Conservation (phyloP, 2,113 vertebrate genomes). For the Rhineura floridana region DNA sequence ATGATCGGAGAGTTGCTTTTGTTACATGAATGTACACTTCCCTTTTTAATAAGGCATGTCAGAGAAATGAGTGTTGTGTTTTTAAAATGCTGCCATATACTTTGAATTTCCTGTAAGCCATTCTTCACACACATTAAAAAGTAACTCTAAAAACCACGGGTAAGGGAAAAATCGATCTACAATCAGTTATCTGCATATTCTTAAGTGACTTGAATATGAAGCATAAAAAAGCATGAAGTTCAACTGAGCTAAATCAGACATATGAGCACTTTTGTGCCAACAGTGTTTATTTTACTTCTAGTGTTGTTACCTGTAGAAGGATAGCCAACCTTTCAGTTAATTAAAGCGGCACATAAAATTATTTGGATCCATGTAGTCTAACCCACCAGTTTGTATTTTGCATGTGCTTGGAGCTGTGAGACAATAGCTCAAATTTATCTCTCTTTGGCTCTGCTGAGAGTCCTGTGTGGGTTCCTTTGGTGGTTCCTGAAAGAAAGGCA, state of each 20-base stretch:
- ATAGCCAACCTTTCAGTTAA: slow-evolving; percentile 35
- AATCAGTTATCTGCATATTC: slow-evolving; percentile 42
- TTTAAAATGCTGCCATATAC: slow-evolving; percentile 38
- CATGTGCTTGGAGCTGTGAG: slow-evolving; percentile 35
- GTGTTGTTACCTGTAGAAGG: slow-evolving; percentile 60
- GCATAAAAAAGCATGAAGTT: slow-evolving; percentile 16
- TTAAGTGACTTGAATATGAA: slow-evolving; percentile 38
- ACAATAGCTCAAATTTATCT: slow-evolving; percentile 64
- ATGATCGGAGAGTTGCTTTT: slow-evolving; percentile 26
- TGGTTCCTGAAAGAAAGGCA: slow-evolving; percentile 58
- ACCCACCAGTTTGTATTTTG: slow-evolving; percentile 55
- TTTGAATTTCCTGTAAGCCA: slow-evolving; percentile 54
- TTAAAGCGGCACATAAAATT: slow-evolving; percentile 74
- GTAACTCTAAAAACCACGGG: slow-evolving; percentile 49
- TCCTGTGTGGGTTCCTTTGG: slow-evolving; percentile 37
- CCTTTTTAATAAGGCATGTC: background rate
- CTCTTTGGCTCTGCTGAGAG: slow-evolving; percentile 49
- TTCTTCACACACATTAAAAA: slow-evolving; percentile 51
- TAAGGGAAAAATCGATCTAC: slow-evolving; percentile 41
- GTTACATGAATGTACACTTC: slow-evolving; percentile 7
- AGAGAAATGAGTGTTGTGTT: background rate
- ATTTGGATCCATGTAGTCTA: slow-evolving; percentile 89
- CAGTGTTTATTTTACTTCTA: slow-evolving; percentile 38
- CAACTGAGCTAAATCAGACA: slow-evolving; percentile 26
- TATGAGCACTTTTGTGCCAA: slow-evolving; percentile 11